Base-by-base conservation (phyloP, 2,113 vertebrate species). In the Carassius auratus region DNA sequence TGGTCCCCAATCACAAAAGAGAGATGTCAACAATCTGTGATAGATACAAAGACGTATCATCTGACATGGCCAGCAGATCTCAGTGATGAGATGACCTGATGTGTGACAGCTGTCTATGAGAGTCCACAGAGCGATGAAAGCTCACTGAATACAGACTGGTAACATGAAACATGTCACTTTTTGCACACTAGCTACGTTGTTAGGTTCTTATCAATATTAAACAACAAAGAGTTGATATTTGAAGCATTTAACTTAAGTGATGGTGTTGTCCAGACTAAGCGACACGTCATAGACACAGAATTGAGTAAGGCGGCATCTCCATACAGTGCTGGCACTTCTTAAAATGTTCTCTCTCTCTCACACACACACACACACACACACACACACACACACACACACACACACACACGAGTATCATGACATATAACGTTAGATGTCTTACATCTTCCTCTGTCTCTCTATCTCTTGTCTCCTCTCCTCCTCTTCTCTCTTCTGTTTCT, bases 401-500 rank as follows among this genome's bases (percentile, higher is more conserved):
- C 1, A 4, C 36, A 19, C 5, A 30, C 21, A 36, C 1, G 2
- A 17, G 3, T 12, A n/a, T n/a, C 6, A 7, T 57, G 33, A 12
- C 4, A 73, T 3, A 30, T 17, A 30, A 30, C 30, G 30, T 30
- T 30, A 19, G 26, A 30, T 4, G 89, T 55, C 98, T 95, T 90
- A 99, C 98, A 99, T 99, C 90, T 97, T 98, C 88, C 98, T 93
- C 88, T 99, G 98, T 83, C 97, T 94, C 90, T 99, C 98, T 92
- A 98, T 97, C 89, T 99, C 98, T 0, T 91, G 94, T 89, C 96
- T 97, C 89, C 97, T 96, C 91, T 99, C 98, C 90, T 99, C 98
- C 88, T 99, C 98, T 91, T 99, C 98, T n/a, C 97, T 96, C 88
- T 96, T 96, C 93, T 98, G 97, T 88, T 99, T 98, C 92, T 99